A percentile compares a stretch with the other conserved stretches of the same genome.
Evolutionary conservation across 2,113 vertebrate species (phyloP).

Genomic region (Cavia aperea): DNA sequence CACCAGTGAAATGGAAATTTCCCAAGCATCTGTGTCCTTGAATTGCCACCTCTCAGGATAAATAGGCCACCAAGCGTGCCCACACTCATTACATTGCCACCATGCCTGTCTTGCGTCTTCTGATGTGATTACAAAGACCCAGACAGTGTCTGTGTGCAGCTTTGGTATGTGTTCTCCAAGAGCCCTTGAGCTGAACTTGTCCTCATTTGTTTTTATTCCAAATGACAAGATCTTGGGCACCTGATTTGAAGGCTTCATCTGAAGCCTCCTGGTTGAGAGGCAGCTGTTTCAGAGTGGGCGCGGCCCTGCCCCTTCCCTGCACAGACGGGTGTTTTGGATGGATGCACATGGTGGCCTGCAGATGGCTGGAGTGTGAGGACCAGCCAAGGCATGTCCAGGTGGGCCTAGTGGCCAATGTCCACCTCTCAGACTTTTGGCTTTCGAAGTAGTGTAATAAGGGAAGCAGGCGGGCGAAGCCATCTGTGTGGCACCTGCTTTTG

Average conservation of each 20-base stretch:
- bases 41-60: conserved; percentile 3
- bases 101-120: background rate
- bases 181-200: background rate
- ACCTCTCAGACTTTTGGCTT: background rate
- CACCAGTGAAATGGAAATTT: conserved; percentile 38
- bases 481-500: background rate
- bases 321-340: background rate
- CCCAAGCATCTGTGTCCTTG: background rate
- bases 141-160: conserved; percentile 14
- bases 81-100: background rate
- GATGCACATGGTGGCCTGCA: background rate
- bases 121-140: conserved; percentile 30
- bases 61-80: conserved; percentile 25
- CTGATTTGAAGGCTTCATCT: background rate
- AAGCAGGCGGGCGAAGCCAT: background rate
- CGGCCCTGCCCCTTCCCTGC: accelerated
- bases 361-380: background rate
- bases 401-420: background rate
- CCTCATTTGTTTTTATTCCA: background rate
- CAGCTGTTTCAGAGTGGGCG: background rate
- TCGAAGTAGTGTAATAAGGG: background rate
- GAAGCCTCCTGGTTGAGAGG: background rate
- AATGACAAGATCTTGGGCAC: background rate
- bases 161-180: conserved; percentile 4
- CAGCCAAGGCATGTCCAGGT: conserved; percentile 10